Base-by-base conservation (phyloP, 2,888 invertebrate genomes). In the Brenthis ino region DNA sequence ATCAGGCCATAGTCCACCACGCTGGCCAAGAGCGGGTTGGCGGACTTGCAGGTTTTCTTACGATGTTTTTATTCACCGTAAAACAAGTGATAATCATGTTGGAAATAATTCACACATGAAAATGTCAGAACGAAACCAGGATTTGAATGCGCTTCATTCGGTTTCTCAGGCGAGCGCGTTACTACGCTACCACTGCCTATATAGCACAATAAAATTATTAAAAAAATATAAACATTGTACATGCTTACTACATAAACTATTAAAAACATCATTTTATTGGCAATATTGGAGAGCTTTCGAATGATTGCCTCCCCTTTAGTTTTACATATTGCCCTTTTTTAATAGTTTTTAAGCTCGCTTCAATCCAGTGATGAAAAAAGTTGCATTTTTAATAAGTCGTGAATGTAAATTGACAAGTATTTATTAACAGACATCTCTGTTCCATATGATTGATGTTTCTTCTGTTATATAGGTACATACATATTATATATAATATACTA, bases 271-370 rank as follows among this genome's bases (percentile, higher is more conserved):
- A 76, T 71, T 76, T 77, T 79, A 78, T 78, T 37, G 37, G n/a
- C 33, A 33, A 61, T 51, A 51, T 61, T 61, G 61, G 75, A 77
- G 80, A 75, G 78, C 80, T 78, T 76, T 74, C 77, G 55, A 69
- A 73, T 70, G 72, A 72, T 72, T 71, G 73, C 74, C 71, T 68
- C 76, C 74, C 76, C 75, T 16, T 68, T 60, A 50, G 67, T 69
- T 82, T 80, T 79, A 79, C 80, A 81, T 81, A 76, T 79, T 75
- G 78, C 75, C 77, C 82, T 81, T 77, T 81, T 85, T 84, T 85
- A 85, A 87, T 86, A 86, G 87, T 86, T 86, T 84, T 83, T 80
- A 79, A 83, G 82, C 82, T 79, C 76, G 76, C 75, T 74, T 61
- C 76, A 72, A 73, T 76, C 48, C 65, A 50, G 53, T 60, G 68